These are phyloP conservation scores for Polietes domitor DNA, from an alignment of 2,888 invertebrate genomes.

Conservation along the genomic window DNA sequence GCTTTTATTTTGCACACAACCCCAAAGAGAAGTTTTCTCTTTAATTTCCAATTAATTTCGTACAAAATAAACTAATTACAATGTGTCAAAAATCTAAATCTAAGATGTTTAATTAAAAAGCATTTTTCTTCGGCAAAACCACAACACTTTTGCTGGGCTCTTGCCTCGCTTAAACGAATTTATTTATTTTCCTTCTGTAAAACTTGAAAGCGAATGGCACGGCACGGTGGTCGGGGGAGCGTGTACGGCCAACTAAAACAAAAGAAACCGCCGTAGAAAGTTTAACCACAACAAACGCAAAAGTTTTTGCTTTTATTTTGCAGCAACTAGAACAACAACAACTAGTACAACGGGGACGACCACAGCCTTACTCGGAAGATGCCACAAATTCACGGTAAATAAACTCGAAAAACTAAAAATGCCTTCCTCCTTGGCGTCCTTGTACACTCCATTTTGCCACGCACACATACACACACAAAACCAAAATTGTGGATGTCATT, in stretches of 20 bases:
- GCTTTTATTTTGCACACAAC: neutral
- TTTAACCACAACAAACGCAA: neutral
- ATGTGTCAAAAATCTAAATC: slow-evolving; percentile 36
- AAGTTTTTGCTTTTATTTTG: slow-evolving; percentile 28
- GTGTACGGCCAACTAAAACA: neutral
- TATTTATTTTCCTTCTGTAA: neutral
- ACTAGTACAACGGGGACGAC: too few relatives aligned
- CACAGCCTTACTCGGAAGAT: neutral
- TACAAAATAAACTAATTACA: slow-evolving; percentile 32
- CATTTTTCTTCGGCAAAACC: neutral
- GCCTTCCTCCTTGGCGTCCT: neutral
- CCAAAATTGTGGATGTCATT: slow-evolving; percentile 15
- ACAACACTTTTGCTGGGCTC: neutral
- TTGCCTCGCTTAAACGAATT: neutral
- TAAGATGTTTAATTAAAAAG: slow-evolving; percentile 17
- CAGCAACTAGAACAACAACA: neutral
- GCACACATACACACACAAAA: neutral
- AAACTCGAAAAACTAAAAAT: slow-evolving; percentile 8
- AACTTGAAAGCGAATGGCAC: neutral
- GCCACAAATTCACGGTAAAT: slow-evolving; percentile 33
- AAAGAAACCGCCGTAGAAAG: slow-evolving; percentile 1
- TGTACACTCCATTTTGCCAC: neutral
- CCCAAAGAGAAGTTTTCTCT: neutral
- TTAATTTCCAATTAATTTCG: slow-evolving; percentile 33
- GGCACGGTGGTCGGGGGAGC: neutral